Evolutionary conservation across 2,797 vertebrate species (phyloP).

Genomic region (Oophaga sylvatica): DNA sequence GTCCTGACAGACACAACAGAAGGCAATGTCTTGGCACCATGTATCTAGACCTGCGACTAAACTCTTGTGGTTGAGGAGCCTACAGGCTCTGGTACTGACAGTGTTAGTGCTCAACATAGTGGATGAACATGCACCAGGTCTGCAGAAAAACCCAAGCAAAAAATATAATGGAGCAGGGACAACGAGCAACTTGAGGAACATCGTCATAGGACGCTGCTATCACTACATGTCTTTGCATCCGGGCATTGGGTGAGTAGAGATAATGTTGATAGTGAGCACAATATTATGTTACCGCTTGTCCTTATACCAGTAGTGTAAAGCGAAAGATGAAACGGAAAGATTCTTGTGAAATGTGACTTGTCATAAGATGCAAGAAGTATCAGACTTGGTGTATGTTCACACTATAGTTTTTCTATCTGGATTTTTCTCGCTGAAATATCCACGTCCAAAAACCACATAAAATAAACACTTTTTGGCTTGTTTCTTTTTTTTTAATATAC

Average conservation of each 20-base stretch:
- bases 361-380: too few species aligned
- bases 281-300: not conserved
- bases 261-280: not conserved
- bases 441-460: too few species aligned
- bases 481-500: too few species aligned
- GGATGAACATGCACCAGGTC: conserved; percentile 40
- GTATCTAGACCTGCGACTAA: not conserved
- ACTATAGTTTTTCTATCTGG: too few species aligned
- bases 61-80: not conserved
- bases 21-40: conserved; percentile 4
- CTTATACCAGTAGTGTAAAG: not conserved
- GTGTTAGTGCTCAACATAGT: conserved; percentile 41
- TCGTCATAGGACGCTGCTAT: conserved; percentile 85
- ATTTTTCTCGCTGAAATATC: too few species aligned
- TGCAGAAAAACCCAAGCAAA: not conserved
- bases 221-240: conserved; percentile 71
- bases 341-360: too few species aligned
- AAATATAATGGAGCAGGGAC: conserved; percentile 76
- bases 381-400: too few species aligned
- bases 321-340: not conserved
- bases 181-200: conserved; percentile 79
- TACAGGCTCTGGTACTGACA: conserved; percentile 44
- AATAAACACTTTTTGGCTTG: too few species aligned
- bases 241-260: conserved; percentile 11
- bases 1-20: not conserved